Base-by-base conservation (phyloP, 1,140 invertebrate species). In the Zaprionus vittiger region DNA sequence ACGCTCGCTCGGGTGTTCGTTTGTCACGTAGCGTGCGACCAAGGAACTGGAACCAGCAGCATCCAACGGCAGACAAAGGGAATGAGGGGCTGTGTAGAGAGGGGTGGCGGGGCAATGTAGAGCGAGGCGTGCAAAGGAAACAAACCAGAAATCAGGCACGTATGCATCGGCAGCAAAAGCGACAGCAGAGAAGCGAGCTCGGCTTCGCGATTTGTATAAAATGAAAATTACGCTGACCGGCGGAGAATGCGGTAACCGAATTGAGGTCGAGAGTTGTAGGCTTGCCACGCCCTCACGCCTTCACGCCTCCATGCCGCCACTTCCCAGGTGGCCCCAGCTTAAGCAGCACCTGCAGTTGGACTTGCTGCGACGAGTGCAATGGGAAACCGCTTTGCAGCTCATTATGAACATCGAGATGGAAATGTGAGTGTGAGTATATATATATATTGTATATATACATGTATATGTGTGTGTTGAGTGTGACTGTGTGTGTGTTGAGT, bases 151-250 rank as follows among this genome's bases (percentile, higher is more conserved):
- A 56, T 49, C 64, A 69, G 52, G 61, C 80, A 82, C 80, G 76
- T 83, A 79, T 65, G 63, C 37, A 52, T 12, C 74, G 82, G 79
- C 65, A 56, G 65, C 65, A 60, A 60, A 70, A 20, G 47, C 20
- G 47, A n/a, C 47, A 22, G 47, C 47, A 22, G 38, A n/a, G 38
- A 6, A 41, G 38, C 38, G 38, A 41, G 47, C 20, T 20, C 47
- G 47, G 47, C 47, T 52, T 52, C 47, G 17, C 47, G 71, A 81
- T 81, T 79, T 81, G 81, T 83, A 83, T 83, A 77, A 83, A 83
- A 83, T 83, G 79, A 80, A 73, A 80, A 80, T 79, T 83, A 72
- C 80, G 83, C 77, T 83, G 79, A 61, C 67, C 60, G 55, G 4
- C 65, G 38, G 15, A n/a, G 38, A 41, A 34, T 54, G 34, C 41